Evolutionary conservation across 64 coral and sea anemone genomes (phyloP).

Genomic region (Actinia equina): DNA sequence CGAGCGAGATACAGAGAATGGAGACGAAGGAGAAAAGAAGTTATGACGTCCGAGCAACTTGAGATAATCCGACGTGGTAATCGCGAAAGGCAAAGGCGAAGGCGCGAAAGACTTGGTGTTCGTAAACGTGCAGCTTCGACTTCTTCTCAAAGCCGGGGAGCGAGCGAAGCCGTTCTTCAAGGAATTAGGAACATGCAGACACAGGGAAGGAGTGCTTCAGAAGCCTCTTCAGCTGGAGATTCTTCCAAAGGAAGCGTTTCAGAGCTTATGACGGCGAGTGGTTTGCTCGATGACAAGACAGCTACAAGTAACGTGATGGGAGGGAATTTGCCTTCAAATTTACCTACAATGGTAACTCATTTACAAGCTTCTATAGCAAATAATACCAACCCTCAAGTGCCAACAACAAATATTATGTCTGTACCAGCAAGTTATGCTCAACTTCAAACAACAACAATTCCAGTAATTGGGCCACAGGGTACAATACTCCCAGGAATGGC

Average conservation of each 20-base stretch:
- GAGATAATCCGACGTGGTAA: constrained; percentile 92
- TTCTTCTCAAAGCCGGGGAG: constrained; percentile 57
- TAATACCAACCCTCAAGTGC: constrained; percentile 34
- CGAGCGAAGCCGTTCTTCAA: constrained; percentile 72
- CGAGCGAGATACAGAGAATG: constrained; percentile 90
- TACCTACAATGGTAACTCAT: background rate
- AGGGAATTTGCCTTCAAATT: background rate
- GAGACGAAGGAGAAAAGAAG: constrained; percentile 89
- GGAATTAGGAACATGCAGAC: constrained; percentile 74
- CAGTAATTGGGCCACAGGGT: constrained; percentile 44
- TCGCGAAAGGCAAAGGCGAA: constrained; percentile 83
- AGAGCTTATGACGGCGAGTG: constrained; percentile 7
- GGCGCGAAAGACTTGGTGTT: constrained; percentile 86
- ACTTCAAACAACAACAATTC: background rate
- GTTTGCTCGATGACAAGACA: constrained; percentile 15
- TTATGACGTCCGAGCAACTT: constrained; percentile 89
- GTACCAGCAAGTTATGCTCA: background rate
- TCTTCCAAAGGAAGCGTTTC: constrained; percentile 25
- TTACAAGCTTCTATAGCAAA: background rate
- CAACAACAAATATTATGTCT: constrained; percentile 39
- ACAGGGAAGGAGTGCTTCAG: constrained; percentile 34
- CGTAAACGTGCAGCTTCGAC: constrained; percentile 66
- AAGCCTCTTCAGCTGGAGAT: background rate
- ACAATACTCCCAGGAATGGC: constrained; percentile 55
- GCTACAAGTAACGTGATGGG: background rate